Percentiles rank a stretch among this genome's conserved stretches.
Conservation (phyloP, 37 sponge, comb jelly and placozoan genomes). For the Eunapius fragilis region DNA sequence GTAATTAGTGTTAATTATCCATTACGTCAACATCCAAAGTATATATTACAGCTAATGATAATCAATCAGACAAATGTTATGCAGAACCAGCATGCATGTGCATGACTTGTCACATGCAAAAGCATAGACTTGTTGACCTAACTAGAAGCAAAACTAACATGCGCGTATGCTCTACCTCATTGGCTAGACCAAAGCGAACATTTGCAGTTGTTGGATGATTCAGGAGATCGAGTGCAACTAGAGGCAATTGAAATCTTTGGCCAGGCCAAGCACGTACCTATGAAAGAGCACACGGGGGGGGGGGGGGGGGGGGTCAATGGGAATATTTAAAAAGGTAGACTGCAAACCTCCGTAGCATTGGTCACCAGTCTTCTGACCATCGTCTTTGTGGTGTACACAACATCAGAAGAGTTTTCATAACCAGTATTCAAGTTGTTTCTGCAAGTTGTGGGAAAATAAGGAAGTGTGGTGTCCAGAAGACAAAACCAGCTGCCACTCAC, state of each 20-base stretch:
- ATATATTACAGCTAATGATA: too few relatives aligned
- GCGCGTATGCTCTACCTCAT: too few relatives aligned
- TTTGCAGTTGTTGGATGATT: slow-evolving; percentile 30
- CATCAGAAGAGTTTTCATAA: slow-evolving; percentile 1
- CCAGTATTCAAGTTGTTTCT: slow-evolving; percentile 46
- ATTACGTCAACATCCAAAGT: too few relatives aligned
- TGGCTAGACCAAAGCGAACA: slow-evolving; percentile 10
- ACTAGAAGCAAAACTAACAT: not conserved
- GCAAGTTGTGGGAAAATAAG: not conserved
- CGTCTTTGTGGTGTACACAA: slow-evolving; percentile 1
- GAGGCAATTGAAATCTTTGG: not conserved
- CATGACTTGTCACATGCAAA: too few relatives aligned
- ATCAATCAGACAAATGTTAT: too few relatives aligned
- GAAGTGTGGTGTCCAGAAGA: not conserved
- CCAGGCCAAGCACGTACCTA: slow-evolving; percentile 62
- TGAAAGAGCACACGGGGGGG: not conserved
- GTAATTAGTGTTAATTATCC: too few relatives aligned
- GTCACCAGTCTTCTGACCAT: not conserved
- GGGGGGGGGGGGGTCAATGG: too few relatives aligned
- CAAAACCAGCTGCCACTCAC: slow-evolving; percentile 7
- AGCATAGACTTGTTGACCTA: not conserved
- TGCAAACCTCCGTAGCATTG: slow-evolving; percentile 7
- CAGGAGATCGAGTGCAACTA: slow-evolving; percentile 49
- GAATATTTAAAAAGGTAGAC: not conserved
- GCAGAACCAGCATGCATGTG: too few relatives aligned